Base-by-base conservation (phyloP, 2,113 vertebrate genomes). In the Halcyon malimbica region DNA sequence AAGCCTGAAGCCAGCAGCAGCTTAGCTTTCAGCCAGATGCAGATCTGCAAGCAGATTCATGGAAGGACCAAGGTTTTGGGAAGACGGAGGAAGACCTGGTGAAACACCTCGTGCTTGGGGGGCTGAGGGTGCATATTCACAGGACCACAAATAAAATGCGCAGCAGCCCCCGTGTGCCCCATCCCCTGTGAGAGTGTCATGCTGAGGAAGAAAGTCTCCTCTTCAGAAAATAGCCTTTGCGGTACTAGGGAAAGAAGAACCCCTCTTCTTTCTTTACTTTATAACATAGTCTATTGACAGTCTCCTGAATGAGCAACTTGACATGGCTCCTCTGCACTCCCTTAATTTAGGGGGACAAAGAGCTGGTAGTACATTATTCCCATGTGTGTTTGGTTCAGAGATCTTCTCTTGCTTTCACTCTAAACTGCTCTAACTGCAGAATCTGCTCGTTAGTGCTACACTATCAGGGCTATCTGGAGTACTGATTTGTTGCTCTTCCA, bases 141-240 rank as follows among this genome's bases (percentile, higher is more conserved):
- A 64, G 73, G 19, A 31, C n/a, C n/a, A 26, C n/a, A 73, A 60
- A 53, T 21, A 62, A 39, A 83, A 50, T 16, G 31, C 29, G 6
- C 6, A 59, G 35, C 37, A 77, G 6, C 48, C 11, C n/a, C 31
- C 17, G 7, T 0, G 0, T 33, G 79, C 12, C 24, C 8, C 8
- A 33, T 71, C 19, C 23, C 21, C 5, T 46, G 0, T 28, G 33
- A 33, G 76, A 69, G 33, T 10, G 9, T 63, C 25, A 4, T 7
- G 7, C 50, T 70, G 51, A 23, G 29, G 16, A 65, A 57, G 28
- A 67, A 37, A 82, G 62, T 46, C 1, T 23, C 50, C n/a, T 71
- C 51, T 76, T 93, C 31, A 68, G n/a, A 54, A 83, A 89, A 75
- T 5, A 33, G 26, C 29, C 51, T 48, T 74, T 29, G 50, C 1